A percentile compares a stretch with the other conserved stretches of the same genome.
phyloP scores from a whole-genome alignment of 2,888 invertebrate genomes.

The Synergus itoensis region DNA sequence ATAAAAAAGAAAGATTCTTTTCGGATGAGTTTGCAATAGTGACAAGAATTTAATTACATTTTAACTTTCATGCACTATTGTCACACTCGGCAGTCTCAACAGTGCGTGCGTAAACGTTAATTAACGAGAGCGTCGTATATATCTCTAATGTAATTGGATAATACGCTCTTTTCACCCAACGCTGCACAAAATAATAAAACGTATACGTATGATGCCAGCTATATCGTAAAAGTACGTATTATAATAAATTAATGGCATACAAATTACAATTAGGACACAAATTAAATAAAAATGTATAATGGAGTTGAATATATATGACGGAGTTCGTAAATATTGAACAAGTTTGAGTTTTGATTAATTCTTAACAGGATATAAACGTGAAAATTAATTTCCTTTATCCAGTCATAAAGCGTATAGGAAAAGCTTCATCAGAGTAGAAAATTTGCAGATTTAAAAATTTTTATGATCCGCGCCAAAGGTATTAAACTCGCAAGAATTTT shows the following conservation, averaged over 20 bases:
- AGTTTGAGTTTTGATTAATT: not conserved
- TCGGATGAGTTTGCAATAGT: not conserved
- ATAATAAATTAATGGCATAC: not conserved
- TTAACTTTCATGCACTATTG: conserved; percentile 4
- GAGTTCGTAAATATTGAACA: not conserved
- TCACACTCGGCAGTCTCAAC: not conserved
- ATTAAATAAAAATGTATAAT: not conserved
- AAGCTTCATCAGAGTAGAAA: not conserved
- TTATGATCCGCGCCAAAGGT: too few species aligned
- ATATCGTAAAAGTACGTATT: not conserved
- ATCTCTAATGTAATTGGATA: not conserved
- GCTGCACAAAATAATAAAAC: not conserved
- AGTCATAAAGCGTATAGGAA: not conserved
- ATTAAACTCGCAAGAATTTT: too few species aligned
- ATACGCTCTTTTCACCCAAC: not conserved
- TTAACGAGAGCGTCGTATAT: not conserved
- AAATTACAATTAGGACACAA: not conserved
- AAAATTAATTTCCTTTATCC: not conserved
- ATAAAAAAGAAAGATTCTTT: not conserved
- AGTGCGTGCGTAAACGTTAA: not conserved
- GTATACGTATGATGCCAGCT: not conserved
- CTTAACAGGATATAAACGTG: not conserved
- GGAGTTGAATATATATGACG: not conserved
- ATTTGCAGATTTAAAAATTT: not conserved
- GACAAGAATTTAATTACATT: conserved; percentile 36